Percentiles rank a stretch among this genome's conserved stretches.
Conservation (phyloP, 2,797 vertebrate species). For the Decapterus maruadsi region DNA sequence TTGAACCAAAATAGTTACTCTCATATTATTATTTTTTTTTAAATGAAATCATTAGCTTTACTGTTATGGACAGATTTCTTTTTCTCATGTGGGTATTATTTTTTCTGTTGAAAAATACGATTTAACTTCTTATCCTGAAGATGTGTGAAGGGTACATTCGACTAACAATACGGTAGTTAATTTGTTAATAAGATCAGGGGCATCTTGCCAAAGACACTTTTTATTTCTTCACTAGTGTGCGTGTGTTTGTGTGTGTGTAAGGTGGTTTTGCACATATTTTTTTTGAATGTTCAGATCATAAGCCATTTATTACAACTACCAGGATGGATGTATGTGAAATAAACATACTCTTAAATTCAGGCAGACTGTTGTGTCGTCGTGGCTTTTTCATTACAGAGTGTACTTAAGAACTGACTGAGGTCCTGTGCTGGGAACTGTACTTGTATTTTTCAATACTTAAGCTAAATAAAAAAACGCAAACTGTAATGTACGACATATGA, state of each 20-base stretch:
- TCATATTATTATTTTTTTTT: conserved; percentile 41
- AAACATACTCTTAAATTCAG: conserved; percentile 72
- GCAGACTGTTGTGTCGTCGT: neutral
- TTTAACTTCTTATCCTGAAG: conserved; percentile 49
- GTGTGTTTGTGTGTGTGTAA: conserved; percentile 21
- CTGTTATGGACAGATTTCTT: conserved; percentile 35
- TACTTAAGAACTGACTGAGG: neutral
- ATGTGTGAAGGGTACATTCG: conserved; percentile 61
- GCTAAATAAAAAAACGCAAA: neutral
- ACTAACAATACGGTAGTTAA: conserved; percentile 50
- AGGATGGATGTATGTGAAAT: conserved; percentile 78
- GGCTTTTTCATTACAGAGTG: neutral
- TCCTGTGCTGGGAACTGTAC: neutral
- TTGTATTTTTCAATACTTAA: neutral
- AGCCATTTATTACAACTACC: conserved; percentile 76
- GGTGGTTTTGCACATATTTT: conserved; percentile 70
- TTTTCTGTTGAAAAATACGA: conserved; percentile 50
- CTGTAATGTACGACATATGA: neutral
- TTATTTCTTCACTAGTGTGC: conserved; percentile 55
- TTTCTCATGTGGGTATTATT: conserved; percentile 49
- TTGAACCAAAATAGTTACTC: conserved; percentile 72
- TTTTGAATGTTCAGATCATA: conserved; percentile 75
- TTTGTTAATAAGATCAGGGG: conserved; percentile 66
- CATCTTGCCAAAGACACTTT: conserved; percentile 73
- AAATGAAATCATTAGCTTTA: conserved; percentile 70